Evolutionary conservation across 2,113 vertebrate genomes (phyloP).

Genomic region (Stegastes partitus): DNA sequence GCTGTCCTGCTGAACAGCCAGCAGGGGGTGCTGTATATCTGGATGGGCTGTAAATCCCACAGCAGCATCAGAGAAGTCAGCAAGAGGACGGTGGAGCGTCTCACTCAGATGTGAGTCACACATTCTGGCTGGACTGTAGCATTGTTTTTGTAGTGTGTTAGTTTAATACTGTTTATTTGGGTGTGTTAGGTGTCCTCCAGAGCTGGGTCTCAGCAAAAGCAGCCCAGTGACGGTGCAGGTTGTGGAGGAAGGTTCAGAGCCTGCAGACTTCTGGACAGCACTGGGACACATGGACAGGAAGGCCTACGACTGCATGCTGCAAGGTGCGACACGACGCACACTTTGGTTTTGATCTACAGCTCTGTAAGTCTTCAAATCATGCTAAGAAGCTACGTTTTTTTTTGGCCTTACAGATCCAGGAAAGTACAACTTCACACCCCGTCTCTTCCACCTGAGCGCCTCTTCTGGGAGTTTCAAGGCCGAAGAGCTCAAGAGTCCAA

Average conservation of each 20-base stretch:
- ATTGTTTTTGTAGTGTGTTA: not conserved
- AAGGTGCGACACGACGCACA: slow-evolving; percentile 73
- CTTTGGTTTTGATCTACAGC: not conserved
- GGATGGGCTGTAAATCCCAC: slow-evolving; percentile 85
- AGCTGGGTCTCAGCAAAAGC: slow-evolving; percentile 75
- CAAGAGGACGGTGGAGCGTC: slow-evolving; percentile 75
- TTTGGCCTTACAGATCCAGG: slow-evolving; percentile 80
- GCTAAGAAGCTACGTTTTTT: not conserved
- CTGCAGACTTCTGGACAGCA: slow-evolving; percentile 84
- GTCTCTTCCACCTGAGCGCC: slow-evolving; percentile 83
- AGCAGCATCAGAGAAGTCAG: slow-evolving; percentile 76
- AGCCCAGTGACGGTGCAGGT: slow-evolving; percentile 68
- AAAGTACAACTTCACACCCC: slow-evolving; percentile 86
- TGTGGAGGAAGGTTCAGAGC: slow-evolving; percentile 85
- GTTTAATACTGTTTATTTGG: slow-evolving; percentile 11
- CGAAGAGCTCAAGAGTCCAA: slow-evolving; percentile 75
- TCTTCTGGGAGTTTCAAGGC: slow-evolving; percentile 77
- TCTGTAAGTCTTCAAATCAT: fast-evolving
- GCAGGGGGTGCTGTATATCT: slow-evolving; percentile 82
- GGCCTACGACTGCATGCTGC: slow-evolving; percentile 88
- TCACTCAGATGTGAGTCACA: slow-evolving; percentile 79
- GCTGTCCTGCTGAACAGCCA: slow-evolving; percentile 80
- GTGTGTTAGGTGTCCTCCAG: slow-evolving; percentile 77
- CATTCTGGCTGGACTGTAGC: not conserved
- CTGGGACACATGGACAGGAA: slow-evolving; percentile 84